These are phyloP conservation scores for Drosophila mulleri DNA, from an alignment of 2,888 invertebrate genomes.

Conservation along the genomic window DNA sequence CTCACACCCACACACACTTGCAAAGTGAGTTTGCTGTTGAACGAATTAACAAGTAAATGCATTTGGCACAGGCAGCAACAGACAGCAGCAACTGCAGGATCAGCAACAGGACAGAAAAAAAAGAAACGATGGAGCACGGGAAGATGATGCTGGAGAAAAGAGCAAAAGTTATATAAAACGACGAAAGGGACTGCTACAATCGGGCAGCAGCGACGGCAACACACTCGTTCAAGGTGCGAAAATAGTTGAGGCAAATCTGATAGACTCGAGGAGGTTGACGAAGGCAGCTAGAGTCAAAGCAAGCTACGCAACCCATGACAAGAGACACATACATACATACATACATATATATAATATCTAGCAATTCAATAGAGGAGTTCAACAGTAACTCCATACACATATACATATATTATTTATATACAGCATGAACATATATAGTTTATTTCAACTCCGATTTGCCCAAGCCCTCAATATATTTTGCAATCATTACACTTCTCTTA, in stretches of 20 bases:
- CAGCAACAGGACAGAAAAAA: conserved; percentile 10
- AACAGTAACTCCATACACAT: too few relatives aligned
- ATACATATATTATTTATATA: too few relatives aligned
- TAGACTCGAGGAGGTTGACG: too few relatives aligned
- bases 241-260: background rate
- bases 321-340: too few relatives aligned
- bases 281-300: too few relatives aligned
- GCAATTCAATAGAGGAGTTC: too few relatives aligned
- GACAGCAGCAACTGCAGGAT: conserved; percentile 8
- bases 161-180: conserved; percentile 6
- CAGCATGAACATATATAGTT: too few relatives aligned
- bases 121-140: background rate
- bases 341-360: too few relatives aligned
- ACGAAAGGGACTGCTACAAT: background rate
- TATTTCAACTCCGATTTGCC: too few relatives aligned
- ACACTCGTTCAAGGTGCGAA: background rate
- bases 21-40: conserved; percentile 51
- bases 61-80: conserved; percentile 56
- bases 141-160: conserved; percentile 1
- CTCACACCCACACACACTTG: conserved; percentile 11
- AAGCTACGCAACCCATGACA: too few relatives aligned
- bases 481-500: too few relatives aligned
- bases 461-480: too few relatives aligned
- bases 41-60: conserved; percentile 76
- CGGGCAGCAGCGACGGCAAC: background rate